Evolutionary conservation across 2,888 invertebrate species (phyloP).

Genomic region (Sussaba pulchella): DNA sequence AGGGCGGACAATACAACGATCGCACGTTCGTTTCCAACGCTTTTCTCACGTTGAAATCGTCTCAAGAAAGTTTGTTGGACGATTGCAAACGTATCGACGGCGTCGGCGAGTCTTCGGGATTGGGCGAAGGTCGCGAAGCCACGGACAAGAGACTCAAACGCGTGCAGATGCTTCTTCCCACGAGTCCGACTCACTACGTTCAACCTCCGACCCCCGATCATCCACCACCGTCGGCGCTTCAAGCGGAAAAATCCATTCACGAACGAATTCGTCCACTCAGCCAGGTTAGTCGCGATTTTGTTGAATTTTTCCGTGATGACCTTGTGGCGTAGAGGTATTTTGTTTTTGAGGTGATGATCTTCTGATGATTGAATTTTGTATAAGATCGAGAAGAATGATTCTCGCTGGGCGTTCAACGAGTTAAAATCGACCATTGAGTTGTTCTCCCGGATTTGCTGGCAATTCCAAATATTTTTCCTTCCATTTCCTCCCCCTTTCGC

Average conservation of each 20-base stretch:
- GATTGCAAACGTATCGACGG: slow-evolving; percentile 86
- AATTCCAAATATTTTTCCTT: too few species aligned
- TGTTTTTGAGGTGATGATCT: too few species aligned
- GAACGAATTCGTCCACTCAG: slow-evolving; percentile 95
- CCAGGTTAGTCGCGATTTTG: slow-evolving; percentile 89
- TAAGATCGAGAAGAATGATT: too few species aligned
- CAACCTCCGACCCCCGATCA: slow-evolving; percentile 98
- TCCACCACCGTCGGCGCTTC: slow-evolving; percentile 95
- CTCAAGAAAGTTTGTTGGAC: slow-evolving; percentile 87
- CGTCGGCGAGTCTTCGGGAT: slow-evolving; percentile 83
- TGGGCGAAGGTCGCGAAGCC: slow-evolving; percentile 76
- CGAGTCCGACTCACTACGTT: slow-evolving; percentile 95
- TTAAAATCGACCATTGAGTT: too few species aligned
- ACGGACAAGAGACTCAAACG: slow-evolving; percentile 81
- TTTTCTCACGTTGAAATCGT: slow-evolving; percentile 86
- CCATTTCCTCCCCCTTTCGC: too few species aligned
- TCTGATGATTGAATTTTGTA: too few species aligned
- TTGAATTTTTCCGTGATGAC: not conserved
- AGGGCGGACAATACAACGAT: slow-evolving; percentile 76
- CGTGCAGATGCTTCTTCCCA: slow-evolving; percentile 86
- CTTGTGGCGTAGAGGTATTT: too few species aligned
- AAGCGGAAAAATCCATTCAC: slow-evolving; percentile 95
- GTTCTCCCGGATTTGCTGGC: too few species aligned
- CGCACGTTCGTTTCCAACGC: slow-evolving; percentile 86
- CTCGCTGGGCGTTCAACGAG: too few species aligned